phyloP scores from a whole-genome alignment of 2,888 invertebrate species.

The Spodoptera littoralis region DNA sequence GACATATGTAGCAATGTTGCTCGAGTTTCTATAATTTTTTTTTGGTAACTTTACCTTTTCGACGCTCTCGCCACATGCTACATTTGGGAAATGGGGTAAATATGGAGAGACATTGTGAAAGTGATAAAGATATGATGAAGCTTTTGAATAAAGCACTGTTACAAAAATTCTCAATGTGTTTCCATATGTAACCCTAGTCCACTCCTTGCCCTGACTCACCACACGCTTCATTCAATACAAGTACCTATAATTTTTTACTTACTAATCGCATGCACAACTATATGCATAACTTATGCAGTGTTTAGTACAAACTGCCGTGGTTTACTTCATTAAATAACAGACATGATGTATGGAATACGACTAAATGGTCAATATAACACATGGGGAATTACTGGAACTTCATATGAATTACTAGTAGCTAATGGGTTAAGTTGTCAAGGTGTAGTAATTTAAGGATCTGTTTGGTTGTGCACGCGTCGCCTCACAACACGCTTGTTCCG shows the following conservation, averaged over 20 bases:
- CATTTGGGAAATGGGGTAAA: slow-evolving; percentile 91
- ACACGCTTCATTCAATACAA: slow-evolving; percentile 55
- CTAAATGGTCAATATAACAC: neutral
- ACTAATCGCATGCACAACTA: slow-evolving; percentile 57
- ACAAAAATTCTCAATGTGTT: slow-evolving; percentile 91
- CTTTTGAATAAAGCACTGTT: slow-evolving; percentile 92
- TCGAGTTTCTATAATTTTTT: slow-evolving; percentile 79
- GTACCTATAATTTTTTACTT: slow-evolving; percentile 37
- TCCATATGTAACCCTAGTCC: slow-evolving; percentile 88
- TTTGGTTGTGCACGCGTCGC: slow-evolving; percentile 46
- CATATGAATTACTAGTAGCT: neutral
- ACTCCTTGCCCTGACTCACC: slow-evolving; percentile 68
- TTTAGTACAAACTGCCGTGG: neutral
- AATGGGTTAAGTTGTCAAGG: neutral
- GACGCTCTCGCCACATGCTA: slow-evolving; percentile 87
- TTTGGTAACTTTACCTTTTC: slow-evolving; percentile 80
- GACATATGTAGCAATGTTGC: slow-evolving; percentile 89
- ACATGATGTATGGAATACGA: no score
- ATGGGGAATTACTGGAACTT: slow-evolving; percentile 7
- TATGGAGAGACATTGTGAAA: slow-evolving; percentile 92
- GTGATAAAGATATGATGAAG: slow-evolving; percentile 89
- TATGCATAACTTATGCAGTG: slow-evolving; percentile 12
- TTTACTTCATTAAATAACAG: no score
- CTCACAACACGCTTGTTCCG: slow-evolving; percentile 37
- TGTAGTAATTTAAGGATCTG: neutral